These are phyloP conservation scores for Drosophila parthenogenetica DNA, from an alignment of 2,888 invertebrate genomes.

Conservation along the genomic window DNA sequence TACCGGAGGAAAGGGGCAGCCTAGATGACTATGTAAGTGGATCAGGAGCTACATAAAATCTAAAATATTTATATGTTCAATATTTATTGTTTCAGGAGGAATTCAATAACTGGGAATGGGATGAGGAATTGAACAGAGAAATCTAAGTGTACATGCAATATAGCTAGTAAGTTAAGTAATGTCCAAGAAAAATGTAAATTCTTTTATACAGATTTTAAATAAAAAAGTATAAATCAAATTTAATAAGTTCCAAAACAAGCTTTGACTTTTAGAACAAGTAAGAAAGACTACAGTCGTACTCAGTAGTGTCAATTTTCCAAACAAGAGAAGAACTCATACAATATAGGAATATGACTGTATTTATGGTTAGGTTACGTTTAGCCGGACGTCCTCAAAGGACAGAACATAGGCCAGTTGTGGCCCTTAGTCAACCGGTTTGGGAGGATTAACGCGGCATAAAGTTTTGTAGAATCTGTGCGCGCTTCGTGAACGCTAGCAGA, in stretches of 20 bases:
- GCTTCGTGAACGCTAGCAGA: no score
- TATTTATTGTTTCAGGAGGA: conserved; percentile 65
- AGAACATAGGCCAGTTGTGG: no score
- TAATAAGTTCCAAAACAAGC: background rate
- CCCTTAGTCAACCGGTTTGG: no score
- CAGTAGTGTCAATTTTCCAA: no score
- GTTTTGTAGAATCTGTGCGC: no score
- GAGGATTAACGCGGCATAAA: no score
- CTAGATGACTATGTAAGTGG: conserved; percentile 81
- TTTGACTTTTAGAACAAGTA: background rate
- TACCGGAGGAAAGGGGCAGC: conserved; percentile 69
- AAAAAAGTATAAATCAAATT: conserved; percentile 55
- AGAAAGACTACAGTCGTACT: no score
- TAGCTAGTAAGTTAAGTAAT: conserved; percentile 56
- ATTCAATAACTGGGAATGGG: conserved; percentile 82
- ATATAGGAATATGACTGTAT: no score
- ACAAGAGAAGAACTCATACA: no score
- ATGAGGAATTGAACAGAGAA: conserved; percentile 71
- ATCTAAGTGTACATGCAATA: conserved; percentile 52
- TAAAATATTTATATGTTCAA: background rate
- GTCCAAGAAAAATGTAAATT: conserved; percentile 49
- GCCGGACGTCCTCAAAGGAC: no score
- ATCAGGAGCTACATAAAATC: background rate
- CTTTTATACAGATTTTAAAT: conserved; percentile 50
- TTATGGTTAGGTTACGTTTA: no score